A percentile compares a stretch with the other conserved stretches of the same genome.
Conservation (phyloP, 2,113 vertebrate species). For the Geococcyx californianus region DNA sequence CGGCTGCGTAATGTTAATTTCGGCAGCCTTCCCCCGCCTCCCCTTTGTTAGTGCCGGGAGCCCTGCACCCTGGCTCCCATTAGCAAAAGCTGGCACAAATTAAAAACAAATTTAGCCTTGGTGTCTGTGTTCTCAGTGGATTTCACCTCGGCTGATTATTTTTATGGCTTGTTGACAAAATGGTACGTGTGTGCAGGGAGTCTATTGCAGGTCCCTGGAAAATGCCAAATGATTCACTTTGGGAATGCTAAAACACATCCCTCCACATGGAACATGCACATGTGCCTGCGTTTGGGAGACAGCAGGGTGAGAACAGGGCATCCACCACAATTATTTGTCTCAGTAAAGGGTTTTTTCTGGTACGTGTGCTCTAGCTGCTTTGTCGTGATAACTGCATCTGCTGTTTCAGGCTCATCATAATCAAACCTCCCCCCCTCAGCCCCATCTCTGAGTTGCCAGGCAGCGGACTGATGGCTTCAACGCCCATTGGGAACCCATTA, state of each 20-base stretch:
- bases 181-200: background rate
- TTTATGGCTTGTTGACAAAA: conserved; percentile 56
- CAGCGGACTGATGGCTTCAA: conserved; percentile 62
- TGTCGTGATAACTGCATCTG: conserved; percentile 48
- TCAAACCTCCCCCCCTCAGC: conserved; percentile 11
- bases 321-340: background rate
- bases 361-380: background rate
- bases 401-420: conserved; percentile 54
- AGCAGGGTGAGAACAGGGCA: background rate
- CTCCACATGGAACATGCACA: background rate
- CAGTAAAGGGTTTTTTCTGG: background rate
- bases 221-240: conserved; percentile 53
- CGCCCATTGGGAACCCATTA: conserved; percentile 75
- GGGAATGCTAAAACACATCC: conserved; percentile 9
- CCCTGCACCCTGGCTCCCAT: background rate
- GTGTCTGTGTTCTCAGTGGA: background rate
- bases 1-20: background rate
- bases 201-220: conserved; percentile 41
- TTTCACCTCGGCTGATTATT: conserved; percentile 9
- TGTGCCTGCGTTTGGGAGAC: background rate
- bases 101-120: conserved; percentile 47
- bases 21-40: background rate
- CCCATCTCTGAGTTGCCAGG: conserved; percentile 56
- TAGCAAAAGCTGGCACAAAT: conserved; percentile 34
- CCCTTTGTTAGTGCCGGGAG: background rate